Base-by-base conservation (phyloP, 2,888 invertebrate genomes). In the Podotricha telesiphe region DNA sequence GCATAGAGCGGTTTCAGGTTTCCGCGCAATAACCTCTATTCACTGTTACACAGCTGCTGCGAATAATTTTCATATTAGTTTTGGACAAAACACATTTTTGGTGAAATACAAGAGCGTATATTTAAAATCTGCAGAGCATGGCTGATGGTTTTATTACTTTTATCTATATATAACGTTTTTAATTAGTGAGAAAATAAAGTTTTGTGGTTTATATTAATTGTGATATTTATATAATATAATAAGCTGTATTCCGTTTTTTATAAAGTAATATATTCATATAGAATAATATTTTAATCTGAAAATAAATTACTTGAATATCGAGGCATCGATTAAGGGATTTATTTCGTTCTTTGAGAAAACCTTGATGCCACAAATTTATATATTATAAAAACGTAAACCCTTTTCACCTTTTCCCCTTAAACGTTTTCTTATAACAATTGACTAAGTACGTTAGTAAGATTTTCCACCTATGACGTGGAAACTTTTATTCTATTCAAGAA, bases 1-100 rank as follows among this genome's bases (percentile, higher is more conserved):
- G 75, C 75, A 75, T 73, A 71, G 77, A 72, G 70, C 58, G 70
- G 70, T 71, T 69, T 65, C 74, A 80, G 81, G 76, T 82, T 69
- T 66, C 69, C 65, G 61, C 61, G 65, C 67, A 56, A 70, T 68
- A 72, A 72, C 70, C 56, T 72, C 66, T 55, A 63, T 67, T 68
- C 67, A 63, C 69, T 66, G 65, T 62, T 56, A 68, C 66, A 61
- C 71, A 69, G 69, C 64, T 71, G 67, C 64, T 69, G 66, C 66
- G 64, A 65, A 61, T 66, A 62, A 68, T 65, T 50, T 69, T 65
- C 55, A 67, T 71, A 69, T 71, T 71, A 66, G 68, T 69, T 72
- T 65, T 40, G 62, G 50, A 68, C 70, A 62, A 70, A 65, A 67
- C 72, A 62, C 67, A 42, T 56, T 69, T 69, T 72, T 53, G 61